These are phyloP conservation scores for Lasiommata megera DNA, from an alignment of 2,888 invertebrate species.

Conservation along the genomic window DNA sequence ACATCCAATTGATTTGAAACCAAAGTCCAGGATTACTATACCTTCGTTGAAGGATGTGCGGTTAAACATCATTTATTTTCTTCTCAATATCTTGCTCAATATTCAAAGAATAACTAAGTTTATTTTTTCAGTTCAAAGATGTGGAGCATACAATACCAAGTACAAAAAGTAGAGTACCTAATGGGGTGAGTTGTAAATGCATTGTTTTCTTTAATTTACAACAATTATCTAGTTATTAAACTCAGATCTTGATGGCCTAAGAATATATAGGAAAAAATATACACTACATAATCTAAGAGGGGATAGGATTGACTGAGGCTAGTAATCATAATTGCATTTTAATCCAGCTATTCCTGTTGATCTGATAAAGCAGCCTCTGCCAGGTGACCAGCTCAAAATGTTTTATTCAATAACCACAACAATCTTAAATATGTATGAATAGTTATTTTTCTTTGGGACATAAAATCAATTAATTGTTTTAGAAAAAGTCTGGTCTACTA, in stretches of 20 bases:
- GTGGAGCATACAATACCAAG: slow-evolving; percentile 69
- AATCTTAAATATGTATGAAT: background rate
- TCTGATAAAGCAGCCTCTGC: too few species aligned
- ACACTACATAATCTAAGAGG: too few species aligned
- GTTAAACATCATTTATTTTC: slow-evolving; percentile 3
- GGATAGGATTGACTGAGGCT: too few species aligned
- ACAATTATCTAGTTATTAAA: too few species aligned
- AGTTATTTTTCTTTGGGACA: background rate
- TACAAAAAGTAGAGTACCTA: slow-evolving; percentile 67
- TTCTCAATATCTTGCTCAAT: background rate
- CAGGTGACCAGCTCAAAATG: too few species aligned
- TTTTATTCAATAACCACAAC: too few species aligned
- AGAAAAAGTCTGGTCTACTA: slow-evolving; percentile 85
- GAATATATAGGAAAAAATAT: too few species aligned
- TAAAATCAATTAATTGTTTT: slow-evolving; percentile 29
- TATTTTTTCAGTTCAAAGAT: slow-evolving; percentile 78
- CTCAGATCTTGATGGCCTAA: too few species aligned
- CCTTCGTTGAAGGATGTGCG: slow-evolving; percentile 85
- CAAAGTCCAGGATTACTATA: slow-evolving; percentile 84
- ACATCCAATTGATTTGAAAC: slow-evolving; percentile 51
- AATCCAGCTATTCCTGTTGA: too few species aligned
- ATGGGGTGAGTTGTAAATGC: slow-evolving; percentile 61
- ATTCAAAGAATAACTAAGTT: background rate
- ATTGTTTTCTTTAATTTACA: too few species aligned
- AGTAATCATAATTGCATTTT: too few species aligned